Percentiles rank a stretch among this genome's conserved stretches.
phyloP scores from a whole-genome alignment of 2,797 vertebrate genomes.

The Phrynocephalus vlangalii region DNA sequence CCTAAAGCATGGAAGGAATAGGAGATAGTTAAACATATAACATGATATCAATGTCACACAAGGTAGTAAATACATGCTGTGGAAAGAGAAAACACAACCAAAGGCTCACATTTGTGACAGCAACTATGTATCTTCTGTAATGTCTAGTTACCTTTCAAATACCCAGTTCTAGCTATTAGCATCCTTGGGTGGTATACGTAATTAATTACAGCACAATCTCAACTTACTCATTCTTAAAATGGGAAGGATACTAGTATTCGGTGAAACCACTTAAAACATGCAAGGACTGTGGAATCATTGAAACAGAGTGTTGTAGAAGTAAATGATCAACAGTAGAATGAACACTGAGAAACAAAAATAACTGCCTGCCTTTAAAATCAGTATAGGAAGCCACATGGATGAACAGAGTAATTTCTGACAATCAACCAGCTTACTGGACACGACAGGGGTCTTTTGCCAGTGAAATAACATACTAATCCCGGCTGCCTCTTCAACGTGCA shows the following conservation, averaged over 20 bases:
- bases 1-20: not conserved
- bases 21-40: not conserved
- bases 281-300: not conserved
- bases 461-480: slow-evolving; percentile 55
- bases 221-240: not conserved
- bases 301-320: not conserved
- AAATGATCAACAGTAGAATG: not conserved
- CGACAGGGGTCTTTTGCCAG: slow-evolving; percentile 43
- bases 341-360: not conserved
- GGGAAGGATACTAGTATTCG: not conserved
- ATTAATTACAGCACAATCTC: not conserved
- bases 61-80: not conserved
- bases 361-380: slow-evolving; percentile 28
- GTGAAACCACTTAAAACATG: not conserved
- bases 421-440: slow-evolving; percentile 35
- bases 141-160: not conserved
- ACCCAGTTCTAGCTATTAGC: no score
- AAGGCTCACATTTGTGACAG: not conserved
- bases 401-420: slow-evolving; percentile 14
- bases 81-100: no score
- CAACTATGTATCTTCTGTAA: not conserved
- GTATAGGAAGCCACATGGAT: slow-evolving; percentile 6
- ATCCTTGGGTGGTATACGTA: not conserved
- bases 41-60: not conserved
- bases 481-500: slow-evolving; percentile 59